phyloP scores from a whole-genome alignment of 1,140 invertebrate genomes.

The Caenorhabditis remanei region DNA sequence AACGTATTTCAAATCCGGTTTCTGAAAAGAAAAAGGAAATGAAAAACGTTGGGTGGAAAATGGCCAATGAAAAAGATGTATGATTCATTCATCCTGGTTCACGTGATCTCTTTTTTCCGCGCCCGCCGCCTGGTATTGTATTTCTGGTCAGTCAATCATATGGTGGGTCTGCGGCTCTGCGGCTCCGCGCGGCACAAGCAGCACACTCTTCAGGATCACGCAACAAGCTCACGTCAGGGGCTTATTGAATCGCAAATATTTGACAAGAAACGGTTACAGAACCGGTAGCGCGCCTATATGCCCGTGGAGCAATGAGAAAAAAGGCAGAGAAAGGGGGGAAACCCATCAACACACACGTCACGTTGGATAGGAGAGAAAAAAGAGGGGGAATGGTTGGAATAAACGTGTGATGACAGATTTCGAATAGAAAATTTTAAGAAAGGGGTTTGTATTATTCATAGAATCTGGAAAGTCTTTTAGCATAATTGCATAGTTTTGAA shows the following conservation, averaged over 20 bases:
- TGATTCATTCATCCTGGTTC: not conserved
- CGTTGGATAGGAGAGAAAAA: conserved; percentile 24
- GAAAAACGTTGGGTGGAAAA: too few species aligned
- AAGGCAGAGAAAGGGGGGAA: not conserved
- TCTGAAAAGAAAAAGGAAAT: not conserved
- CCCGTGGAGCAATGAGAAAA: not conserved
- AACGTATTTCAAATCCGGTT: not conserved
- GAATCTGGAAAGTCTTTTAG: too few species aligned
- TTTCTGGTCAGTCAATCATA: not conserved
- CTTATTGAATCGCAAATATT: conserved; percentile 55
- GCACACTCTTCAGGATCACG: conserved; percentile 38
- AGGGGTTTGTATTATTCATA: too few species aligned
- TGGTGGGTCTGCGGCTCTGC: not conserved
- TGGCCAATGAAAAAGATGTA: too few species aligned
- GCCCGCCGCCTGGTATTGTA: not conserved
- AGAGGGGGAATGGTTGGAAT: not conserved
- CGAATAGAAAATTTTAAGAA: not conserved
- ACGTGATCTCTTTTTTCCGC: not conserved
- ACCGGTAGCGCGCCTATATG: conserved; percentile 20
- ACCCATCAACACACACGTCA: conserved; percentile 49
- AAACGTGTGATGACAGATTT: too few species aligned
- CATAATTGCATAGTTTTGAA: too few species aligned
- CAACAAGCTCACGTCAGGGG: conserved; percentile 50
- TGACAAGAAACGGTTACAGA: conserved; percentile 42
- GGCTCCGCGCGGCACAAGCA: not conserved